Evolutionary conservation across 1,140 invertebrate species (phyloP).

Genomic region (Megalopta genalis): DNA sequence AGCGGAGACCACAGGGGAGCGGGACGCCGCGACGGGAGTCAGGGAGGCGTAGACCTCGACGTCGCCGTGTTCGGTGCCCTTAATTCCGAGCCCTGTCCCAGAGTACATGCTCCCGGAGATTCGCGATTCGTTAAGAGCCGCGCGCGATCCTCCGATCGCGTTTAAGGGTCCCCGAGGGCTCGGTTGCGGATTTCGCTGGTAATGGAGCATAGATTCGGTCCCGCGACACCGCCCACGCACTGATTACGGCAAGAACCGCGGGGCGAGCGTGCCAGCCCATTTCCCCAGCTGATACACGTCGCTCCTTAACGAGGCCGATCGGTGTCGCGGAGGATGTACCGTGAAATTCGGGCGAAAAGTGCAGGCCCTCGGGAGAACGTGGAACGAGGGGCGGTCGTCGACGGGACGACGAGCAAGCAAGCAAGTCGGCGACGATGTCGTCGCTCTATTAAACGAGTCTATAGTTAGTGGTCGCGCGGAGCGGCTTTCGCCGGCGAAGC

Average conservation of each 20-base stretch:
- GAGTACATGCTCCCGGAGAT: too few relatives aligned
- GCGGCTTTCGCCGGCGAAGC: constrained; percentile 28
- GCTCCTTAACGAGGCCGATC: constrained; percentile 51
- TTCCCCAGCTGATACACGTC: constrained; percentile 57
- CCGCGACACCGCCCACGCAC: constrained; percentile 53
- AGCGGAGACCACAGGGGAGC: too few relatives aligned
- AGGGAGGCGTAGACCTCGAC: too few relatives aligned
- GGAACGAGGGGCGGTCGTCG: neutral
- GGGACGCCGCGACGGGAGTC: too few relatives aligned
- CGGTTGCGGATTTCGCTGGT: constrained; percentile 38
- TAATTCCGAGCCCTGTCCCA: too few relatives aligned
- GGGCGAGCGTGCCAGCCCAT: constrained; percentile 47
- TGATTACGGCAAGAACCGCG: constrained; percentile 60
- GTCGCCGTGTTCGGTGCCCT: too few relatives aligned
- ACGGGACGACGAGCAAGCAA: neutral
- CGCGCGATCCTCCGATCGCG: neutral
- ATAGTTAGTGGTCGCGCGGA: constrained; percentile 10
- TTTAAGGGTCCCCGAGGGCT: constrained; percentile 35
- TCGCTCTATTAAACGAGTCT: constrained; percentile 26
- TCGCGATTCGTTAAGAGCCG: too few relatives aligned
- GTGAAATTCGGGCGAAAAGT: constrained; percentile 22
- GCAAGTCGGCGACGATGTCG: neutral
- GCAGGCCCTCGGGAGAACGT: neutral
- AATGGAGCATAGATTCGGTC: constrained; percentile 57
- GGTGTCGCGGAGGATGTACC: constrained; percentile 7